phyloP scores from a whole-genome alignment of 2,113 vertebrate genomes.

The Brachyistius frenatus region DNA sequence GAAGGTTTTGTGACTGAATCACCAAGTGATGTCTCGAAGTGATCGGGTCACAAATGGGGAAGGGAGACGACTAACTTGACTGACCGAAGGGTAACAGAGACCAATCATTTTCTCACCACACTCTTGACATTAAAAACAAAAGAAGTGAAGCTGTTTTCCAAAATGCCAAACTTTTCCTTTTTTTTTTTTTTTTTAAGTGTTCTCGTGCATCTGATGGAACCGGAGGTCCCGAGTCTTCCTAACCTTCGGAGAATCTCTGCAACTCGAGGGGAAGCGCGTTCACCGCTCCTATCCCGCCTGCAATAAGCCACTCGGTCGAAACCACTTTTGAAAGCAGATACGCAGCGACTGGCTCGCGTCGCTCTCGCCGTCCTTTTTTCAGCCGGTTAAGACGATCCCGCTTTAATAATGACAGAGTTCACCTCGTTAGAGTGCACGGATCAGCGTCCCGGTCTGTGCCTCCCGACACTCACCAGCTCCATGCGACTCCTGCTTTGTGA shows the following conservation, averaged over 20 bases:
- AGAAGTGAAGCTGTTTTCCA: conserved; percentile 3
- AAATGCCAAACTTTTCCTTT: conserved; percentile 23
- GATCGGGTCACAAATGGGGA: no score
- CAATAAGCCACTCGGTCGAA: conserved; percentile 29
- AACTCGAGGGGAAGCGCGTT: background rate
- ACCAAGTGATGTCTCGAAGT: no score
- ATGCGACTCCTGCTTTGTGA: conserved; percentile 36
- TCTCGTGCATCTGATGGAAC: conserved; percentile 27
- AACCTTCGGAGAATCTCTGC: conserved; percentile 41
- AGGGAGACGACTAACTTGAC: no score
- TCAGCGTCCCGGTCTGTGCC: conserved; percentile 20
- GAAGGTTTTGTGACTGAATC: no score
- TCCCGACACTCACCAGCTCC: conserved; percentile 57
- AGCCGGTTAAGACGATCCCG: background rate
- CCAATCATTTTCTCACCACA: background rate
- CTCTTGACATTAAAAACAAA: background rate
- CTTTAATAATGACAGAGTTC: conserved; percentile 21
- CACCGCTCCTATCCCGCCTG: background rate
- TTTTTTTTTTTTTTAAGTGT: background rate
- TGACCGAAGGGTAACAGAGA: no score
- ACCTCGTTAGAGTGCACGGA: conserved; percentile 38
- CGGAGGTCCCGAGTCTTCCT: conserved; percentile 50
- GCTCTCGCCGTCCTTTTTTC: background rate
- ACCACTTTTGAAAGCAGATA: conserved; percentile 21
- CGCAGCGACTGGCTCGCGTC: conserved; percentile 27